Evolutionary conservation across 2,113 vertebrate species (phyloP), one percentile per base, ranked within the genome.

Genomic region (Misgurnus anguillicaudatus): DNA sequence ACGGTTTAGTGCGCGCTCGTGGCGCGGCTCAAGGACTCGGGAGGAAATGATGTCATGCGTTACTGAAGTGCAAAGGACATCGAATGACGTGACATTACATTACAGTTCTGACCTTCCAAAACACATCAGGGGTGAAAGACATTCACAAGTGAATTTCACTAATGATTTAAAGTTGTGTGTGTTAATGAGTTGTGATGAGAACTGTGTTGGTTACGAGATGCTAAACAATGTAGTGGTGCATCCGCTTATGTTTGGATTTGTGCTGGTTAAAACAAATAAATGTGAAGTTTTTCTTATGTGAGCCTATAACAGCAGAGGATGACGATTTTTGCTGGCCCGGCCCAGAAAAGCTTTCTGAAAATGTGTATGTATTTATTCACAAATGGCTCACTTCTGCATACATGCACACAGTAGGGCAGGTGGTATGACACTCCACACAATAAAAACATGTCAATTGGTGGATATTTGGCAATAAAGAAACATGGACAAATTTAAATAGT

Each of bases 1-100:
- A 91, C 83, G 91, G 90, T 87, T 71, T 61, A 31, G 68, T 41
- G 41, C 36, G 14, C 31, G 61, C 48, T 67, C 78, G 55, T 19
- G 60, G 75, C 47, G 48, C 68, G 61, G 75, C 62, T 70, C 75
- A 61, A n/a, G 68, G 57, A 74, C 75, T 72, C 67, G 63, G 70
- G 38, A 60, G 63, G 48, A 72, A 53, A 68, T 67, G 19, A 53
- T 78, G 68, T 78, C 82, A 78, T 78, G 82, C 75, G 61, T 41
- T 80, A 77, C 70, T 63, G 9, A n/a, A 42, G 48, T 72, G 64
- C 67, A 66, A 71, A 76, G 62, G 38, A 75, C 42, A 45, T 74
- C 74, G 45, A 68, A 62, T 38, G 42, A 60, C 67, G 75, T 8
- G 53, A 21, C 64, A 31, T 61, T 45, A 70, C 77, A 83, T 42